These are phyloP conservation scores for Nesogale talazaci DNA, from an alignment of 2,113 vertebrate species.

Conservation along the genomic window DNA sequence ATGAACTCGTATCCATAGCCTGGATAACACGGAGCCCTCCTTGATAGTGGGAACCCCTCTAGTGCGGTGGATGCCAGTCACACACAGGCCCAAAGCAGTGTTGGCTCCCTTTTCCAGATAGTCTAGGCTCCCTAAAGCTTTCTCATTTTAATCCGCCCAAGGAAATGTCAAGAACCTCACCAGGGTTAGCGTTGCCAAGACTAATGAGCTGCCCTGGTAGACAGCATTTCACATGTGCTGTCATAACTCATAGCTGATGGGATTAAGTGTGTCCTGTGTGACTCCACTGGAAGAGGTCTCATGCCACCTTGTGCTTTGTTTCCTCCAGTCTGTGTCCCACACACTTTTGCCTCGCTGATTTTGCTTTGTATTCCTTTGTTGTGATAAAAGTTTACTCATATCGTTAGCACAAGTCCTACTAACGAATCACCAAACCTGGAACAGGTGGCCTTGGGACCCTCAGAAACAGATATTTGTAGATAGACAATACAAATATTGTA, in stretches of 20 bases:
- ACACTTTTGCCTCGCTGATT: too few species aligned
- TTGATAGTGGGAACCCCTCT: background rate
- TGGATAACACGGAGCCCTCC: background rate
- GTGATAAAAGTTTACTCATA: too few species aligned
- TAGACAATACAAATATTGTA: too few species aligned
- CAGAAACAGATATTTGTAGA: too few species aligned
- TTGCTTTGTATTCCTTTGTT: too few species aligned
- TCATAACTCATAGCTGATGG: background rate
- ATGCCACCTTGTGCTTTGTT: background rate
- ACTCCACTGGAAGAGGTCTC: background rate
- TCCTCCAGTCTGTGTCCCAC: too few species aligned
- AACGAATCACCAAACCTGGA: too few species aligned
- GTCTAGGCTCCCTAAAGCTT: background rate
- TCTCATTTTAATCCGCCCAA: background rate
- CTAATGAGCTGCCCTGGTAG: background rate
- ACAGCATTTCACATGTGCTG: background rate
- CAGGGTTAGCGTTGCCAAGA: background rate
- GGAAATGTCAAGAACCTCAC: background rate
- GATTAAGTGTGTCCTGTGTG: background rate
- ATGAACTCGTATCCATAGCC: background rate
- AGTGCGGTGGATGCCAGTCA: too few species aligned
- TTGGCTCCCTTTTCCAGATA: background rate
- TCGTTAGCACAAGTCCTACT: too few species aligned
- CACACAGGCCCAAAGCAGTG: too few species aligned
- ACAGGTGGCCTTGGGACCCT: too few species aligned